phyloP scores from a whole-genome alignment of 2,888 invertebrate species.

The Euspilapteryx auroguttella region DNA sequence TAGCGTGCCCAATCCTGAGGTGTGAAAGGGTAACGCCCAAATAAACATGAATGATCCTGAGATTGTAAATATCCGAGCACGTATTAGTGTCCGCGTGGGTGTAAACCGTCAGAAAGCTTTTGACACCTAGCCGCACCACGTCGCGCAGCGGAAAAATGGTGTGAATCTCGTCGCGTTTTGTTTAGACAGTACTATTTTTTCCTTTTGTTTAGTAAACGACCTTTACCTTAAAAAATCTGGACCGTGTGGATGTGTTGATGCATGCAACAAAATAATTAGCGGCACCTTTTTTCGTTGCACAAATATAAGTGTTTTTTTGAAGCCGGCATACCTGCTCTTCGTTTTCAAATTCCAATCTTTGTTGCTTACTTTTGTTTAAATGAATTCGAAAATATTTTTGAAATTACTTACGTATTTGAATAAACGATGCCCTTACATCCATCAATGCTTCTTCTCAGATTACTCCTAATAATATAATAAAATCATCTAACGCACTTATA shows the following conservation, averaged over 20 bases:
- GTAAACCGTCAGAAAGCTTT: constrained; percentile 57
- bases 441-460: too few relatives aligned
- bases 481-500: too few relatives aligned
- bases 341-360: too few relatives aligned
- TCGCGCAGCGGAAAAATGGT: constrained; percentile 22
- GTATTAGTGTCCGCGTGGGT: constrained; percentile 28
- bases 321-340: too few relatives aligned
- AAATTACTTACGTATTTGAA: too few relatives aligned
- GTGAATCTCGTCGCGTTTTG: constrained; percentile 47
- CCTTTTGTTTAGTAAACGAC: constrained; percentile 22
- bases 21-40: constrained; percentile 54
- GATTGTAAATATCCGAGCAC: constrained; percentile 33
- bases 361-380: too few relatives aligned
- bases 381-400: too few relatives aligned
- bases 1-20: constrained; percentile 22
- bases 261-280: constrained; percentile 14
- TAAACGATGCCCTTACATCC: too few relatives aligned
- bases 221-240: constrained; percentile 16
- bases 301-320: not conserved
- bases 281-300: constrained; percentile 2
- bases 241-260: constrained; percentile 19
- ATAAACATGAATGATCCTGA: constrained; percentile 37
- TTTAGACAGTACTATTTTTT: constrained; percentile 40
- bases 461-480: too few relatives aligned
- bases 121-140: constrained; percentile 41